phyloP scores from a whole-genome alignment of 2,888 invertebrate species.

The Hecatera dysodea region DNA sequence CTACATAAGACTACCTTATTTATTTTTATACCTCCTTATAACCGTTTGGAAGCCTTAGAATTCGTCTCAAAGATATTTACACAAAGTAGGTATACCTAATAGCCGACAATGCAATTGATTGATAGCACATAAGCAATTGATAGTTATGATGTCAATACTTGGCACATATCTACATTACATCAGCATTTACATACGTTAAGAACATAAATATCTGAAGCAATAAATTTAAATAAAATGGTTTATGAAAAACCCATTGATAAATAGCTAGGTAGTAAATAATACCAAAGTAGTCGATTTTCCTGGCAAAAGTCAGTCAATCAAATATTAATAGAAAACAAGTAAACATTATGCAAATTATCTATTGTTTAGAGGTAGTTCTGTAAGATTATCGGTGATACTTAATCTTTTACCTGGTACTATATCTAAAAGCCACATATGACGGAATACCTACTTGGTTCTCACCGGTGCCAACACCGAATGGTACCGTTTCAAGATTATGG shows the following conservation, averaged over 20 bases:
- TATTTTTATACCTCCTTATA: background rate
- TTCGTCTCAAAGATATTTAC: background rate
- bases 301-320: constrained; percentile 23
- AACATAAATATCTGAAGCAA: background rate
- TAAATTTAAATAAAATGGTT: background rate
- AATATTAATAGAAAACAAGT: background rate
- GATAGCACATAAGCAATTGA: background rate
- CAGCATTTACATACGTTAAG: background rate
- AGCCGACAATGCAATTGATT: background rate
- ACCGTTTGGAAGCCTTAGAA: rapidly evolving
- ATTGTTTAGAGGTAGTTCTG: background rate
- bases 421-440: constrained; percentile 9
- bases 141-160: background rate
- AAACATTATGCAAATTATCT: background rate
- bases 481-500: constrained; percentile 23
- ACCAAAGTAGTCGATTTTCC: background rate
- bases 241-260: constrained; percentile 1
- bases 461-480: constrained; percentile 33
- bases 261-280: background rate
- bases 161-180: background rate
- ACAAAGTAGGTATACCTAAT: no score
- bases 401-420: background rate
- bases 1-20: background rate
- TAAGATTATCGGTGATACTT: background rate
- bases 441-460: background rate